These are phyloP conservation scores for Buathra laborator DNA, from an alignment of 2,888 invertebrate species.

Conservation along the genomic window DNA sequence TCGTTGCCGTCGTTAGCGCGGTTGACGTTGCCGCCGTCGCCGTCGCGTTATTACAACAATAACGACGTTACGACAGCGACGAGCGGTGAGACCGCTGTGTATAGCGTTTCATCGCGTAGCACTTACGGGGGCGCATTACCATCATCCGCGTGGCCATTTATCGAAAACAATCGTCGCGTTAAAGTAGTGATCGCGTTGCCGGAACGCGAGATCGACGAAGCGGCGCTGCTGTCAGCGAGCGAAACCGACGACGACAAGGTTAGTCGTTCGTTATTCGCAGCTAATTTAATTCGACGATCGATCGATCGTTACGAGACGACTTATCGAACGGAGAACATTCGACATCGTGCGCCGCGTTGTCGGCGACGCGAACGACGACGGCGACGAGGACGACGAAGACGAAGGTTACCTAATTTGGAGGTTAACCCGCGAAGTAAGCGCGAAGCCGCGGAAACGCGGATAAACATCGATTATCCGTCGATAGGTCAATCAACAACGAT, in stretches of 20 bases:
- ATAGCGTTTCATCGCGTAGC: neutral
- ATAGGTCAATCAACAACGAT: conserved; percentile 8
- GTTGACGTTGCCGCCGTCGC: conserved; percentile 55
- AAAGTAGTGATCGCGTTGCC: neutral
- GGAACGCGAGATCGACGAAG: neutral
- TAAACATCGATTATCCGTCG: conserved; percentile 22
- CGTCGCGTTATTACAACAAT: conserved; percentile 63
- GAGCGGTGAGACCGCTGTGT: conserved; percentile 41
- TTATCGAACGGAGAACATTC: neutral
- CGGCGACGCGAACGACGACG: conserved; percentile 59
- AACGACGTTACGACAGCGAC: conserved; percentile 59
- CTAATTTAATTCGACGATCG: neutral
- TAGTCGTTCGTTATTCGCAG: neutral
- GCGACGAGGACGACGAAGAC: conserved; percentile 63
- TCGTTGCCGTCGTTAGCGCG: conserved; percentile 65
- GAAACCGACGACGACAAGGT: conserved; percentile 11
- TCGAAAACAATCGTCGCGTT: neutral
- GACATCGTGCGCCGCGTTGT: conserved; percentile 55
- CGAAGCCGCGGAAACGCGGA: conserved; percentile 24
- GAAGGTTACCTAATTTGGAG: conserved; percentile 62
- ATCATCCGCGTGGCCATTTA: neutral
- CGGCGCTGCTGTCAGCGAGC: neutral
- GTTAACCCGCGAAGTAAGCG: conserved; percentile 55
- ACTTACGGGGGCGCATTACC: conserved; percentile 2
- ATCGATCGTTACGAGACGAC: conserved; percentile 36